phyloP scores from a whole-genome alignment of 2,888 invertebrate genomes.

The Cataglyphis livida region DNA sequence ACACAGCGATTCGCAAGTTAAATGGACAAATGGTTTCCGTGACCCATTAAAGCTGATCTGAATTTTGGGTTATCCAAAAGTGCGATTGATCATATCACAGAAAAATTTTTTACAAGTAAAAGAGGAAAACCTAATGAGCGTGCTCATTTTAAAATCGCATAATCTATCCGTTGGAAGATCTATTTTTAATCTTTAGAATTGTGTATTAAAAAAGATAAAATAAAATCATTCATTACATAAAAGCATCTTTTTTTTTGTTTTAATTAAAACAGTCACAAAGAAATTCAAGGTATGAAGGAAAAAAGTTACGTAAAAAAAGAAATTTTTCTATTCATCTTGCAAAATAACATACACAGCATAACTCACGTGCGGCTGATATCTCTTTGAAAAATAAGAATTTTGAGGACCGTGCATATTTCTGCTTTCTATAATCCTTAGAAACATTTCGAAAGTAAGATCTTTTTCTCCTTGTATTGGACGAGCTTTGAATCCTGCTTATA shows the following conservation, averaged over 20 bases:
- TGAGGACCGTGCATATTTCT: conserved; percentile 7
- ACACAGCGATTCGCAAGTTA: conserved; percentile 25
- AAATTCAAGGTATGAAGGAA: background rate
- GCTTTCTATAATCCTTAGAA: conserved; percentile 26
- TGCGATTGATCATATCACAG: background rate
- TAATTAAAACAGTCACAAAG: background rate
- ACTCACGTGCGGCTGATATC: background rate
- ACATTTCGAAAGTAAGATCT: background rate
- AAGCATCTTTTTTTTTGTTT: background rate
- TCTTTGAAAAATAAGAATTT: conserved; percentile 1
- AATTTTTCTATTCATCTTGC: background rate
- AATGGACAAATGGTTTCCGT: conserved; percentile 39
- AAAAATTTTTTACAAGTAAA: conserved; percentile 6
- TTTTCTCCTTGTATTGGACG: conserved; percentile 12
- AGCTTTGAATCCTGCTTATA: conserved; percentile 9
- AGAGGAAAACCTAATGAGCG: background rate
- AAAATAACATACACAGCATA: background rate
- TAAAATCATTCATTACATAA: background rate
- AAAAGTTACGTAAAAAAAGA: background rate
- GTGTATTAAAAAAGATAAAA: background rate
- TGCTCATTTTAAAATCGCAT: background rate
- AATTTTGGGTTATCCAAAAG: conserved; percentile 8
- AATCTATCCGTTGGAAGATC: background rate
- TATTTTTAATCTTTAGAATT: background rate
- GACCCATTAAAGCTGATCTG: conserved; percentile 23